Evolutionary conservation across 1,140 invertebrate genomes (phyloP).

Genomic region (Periplaneta americana): DNA sequence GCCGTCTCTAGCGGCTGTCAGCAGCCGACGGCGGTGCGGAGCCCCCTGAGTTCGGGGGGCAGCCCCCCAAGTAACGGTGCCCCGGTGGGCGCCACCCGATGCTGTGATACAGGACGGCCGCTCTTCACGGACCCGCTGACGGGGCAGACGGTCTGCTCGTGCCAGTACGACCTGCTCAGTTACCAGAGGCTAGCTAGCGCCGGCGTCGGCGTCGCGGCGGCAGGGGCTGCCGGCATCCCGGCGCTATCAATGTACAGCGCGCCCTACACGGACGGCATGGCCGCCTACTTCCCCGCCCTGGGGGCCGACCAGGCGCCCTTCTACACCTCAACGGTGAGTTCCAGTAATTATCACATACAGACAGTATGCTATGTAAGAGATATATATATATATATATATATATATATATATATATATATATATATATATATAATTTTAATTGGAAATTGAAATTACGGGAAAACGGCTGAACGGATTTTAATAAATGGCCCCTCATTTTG

Average conservation of each 20-base stretch:
- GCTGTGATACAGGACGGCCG: slow-evolving; percentile 87
- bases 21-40: neutral
- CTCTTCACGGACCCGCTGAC: slow-evolving; percentile 89
- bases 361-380: too few relatives aligned
- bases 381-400: too few relatives aligned
- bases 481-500: too few relatives aligned
- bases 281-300: slow-evolving; percentile 73
- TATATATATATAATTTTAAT: too few relatives aligned
- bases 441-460: too few relatives aligned
- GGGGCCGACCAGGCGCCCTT: slow-evolving; percentile 76
- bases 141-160: slow-evolving; percentile 88
- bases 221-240: slow-evolving; percentile 70
- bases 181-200: slow-evolving; percentile 41
- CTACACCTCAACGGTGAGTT: slow-evolving; percentile 73
- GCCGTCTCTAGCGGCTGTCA: slow-evolving; percentile 35
- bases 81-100: slow-evolving; percentile 54
- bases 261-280: slow-evolving; percentile 68
- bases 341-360: too few relatives aligned
- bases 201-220: slow-evolving; percentile 38
- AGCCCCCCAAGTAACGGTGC: slow-evolving; percentile 31
- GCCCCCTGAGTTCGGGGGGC: slow-evolving; percentile 3
- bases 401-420: too few relatives aligned
- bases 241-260: slow-evolving; percentile 73
- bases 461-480: too few relatives aligned
- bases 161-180: slow-evolving; percentile 58